Percentiles rank a stretch among this genome's conserved stretches.
These are phyloP conservation scores for Mastomys coucha DNA, from an alignment of 2,113 vertebrate genomes.

Conservation along the genomic window DNA sequence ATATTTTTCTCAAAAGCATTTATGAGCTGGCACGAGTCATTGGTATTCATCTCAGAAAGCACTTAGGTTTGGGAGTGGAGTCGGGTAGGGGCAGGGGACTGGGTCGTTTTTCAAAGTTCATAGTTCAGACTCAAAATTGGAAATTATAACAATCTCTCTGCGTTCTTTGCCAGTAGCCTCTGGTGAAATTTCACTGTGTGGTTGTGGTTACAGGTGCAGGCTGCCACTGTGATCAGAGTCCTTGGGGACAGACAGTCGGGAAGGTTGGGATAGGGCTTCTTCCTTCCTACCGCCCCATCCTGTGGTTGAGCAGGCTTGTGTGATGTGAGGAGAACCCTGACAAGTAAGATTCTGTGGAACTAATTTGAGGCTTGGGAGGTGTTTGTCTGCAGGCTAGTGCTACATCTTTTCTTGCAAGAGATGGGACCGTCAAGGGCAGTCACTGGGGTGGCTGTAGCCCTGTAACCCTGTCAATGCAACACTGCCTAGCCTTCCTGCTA, in stretches of 20 bases:
- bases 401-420: no score
- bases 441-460: no score
- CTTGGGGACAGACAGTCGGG: not conserved
- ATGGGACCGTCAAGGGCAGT: no score
- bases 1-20: not conserved
- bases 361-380: not conserved
- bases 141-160: not conserved
- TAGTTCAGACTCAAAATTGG: not conserved
- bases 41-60: not conserved
- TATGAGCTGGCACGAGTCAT: not conserved
- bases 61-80: not conserved
- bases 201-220: not conserved
- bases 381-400: not conserved
- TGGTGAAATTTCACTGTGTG: not conserved
- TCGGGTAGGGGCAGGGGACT: not conserved
- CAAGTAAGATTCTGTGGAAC: not conserved
- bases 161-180: not conserved
- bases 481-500: not conserved
- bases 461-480: no score
- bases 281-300: not conserved
- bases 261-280: not conserved
- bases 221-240: not conserved
- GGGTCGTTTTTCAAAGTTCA: not conserved
- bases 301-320: not conserved
- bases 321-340: not conserved